Percentiles rank a stretch among this genome's conserved stretches.
phyloP scores from a whole-genome alignment of 1,140 invertebrate genomes.

The Drosophila repleta region DNA sequence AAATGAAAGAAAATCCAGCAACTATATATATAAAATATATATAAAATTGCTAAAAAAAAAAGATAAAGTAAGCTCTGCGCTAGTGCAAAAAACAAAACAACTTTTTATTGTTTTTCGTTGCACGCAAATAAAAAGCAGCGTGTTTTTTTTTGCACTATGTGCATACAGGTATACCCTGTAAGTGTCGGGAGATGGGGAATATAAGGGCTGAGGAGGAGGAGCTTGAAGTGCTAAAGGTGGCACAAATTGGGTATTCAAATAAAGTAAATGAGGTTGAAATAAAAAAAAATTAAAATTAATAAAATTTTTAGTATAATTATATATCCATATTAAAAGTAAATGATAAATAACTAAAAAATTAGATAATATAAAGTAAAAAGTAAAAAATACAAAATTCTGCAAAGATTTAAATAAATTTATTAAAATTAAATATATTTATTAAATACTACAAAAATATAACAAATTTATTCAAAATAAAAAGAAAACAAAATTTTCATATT shows the following conservation, averaged over 20 bases:
- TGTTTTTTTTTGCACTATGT: not conserved
- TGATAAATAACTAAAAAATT: too few species aligned
- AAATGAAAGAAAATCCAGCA: conserved; percentile 12
- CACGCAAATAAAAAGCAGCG: conserved; percentile 19
- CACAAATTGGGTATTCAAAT: too few species aligned
- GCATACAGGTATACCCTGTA: not conserved
- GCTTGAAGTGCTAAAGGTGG: too few species aligned
- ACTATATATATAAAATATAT: not conserved
- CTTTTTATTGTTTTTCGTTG: conserved; percentile 26
- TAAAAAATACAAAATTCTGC: too few species aligned
- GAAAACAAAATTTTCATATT: not conserved
- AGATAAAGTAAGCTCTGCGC: not conserved
- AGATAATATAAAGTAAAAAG: too few species aligned
- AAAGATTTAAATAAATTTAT: too few species aligned
- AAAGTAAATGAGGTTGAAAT: too few species aligned
- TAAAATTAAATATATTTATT: too few species aligned
- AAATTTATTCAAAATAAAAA: not conserved
- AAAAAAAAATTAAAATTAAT: too few species aligned
- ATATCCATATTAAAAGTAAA: too few species aligned
- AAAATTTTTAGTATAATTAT: too few species aligned
- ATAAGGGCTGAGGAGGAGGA: too few species aligned
- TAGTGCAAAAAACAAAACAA: conserved; percentile 17
- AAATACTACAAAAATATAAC: not conserved
- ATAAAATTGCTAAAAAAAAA: not conserved
- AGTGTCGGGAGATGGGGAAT: not conserved